These are phyloP conservation scores for Pristiophorus japonicus DNA, from an alignment of 2,113 vertebrate genomes.

Conservation along the genomic window DNA sequence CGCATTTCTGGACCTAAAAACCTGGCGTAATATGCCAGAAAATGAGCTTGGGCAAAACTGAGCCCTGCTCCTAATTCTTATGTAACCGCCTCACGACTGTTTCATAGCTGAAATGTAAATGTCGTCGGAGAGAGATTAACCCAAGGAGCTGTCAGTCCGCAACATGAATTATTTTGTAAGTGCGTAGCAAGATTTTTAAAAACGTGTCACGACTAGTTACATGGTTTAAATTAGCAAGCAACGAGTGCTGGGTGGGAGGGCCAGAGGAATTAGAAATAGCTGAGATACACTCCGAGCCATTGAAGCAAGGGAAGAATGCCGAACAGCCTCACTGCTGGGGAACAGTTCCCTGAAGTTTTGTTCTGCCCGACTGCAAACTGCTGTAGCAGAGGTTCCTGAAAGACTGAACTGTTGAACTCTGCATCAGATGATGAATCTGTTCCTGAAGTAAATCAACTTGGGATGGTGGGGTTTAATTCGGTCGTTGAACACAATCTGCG, in stretches of 20 bases:
- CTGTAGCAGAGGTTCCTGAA: not conserved
- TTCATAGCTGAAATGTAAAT: not conserved
- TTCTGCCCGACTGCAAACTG: not conserved
- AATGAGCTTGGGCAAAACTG: too few relatives aligned
- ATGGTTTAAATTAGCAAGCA: not conserved
- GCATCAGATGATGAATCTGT: not conserved
- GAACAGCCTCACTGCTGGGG: not conserved
- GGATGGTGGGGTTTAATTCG: not conserved
- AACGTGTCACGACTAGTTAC: not conserved
- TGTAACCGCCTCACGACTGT: not conserved
- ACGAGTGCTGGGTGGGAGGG: not conserved
- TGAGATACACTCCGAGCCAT: not conserved
- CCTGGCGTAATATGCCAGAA: too few relatives aligned
- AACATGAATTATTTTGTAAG: not conserved
- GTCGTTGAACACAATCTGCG: not conserved
- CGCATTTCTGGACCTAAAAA: too few relatives aligned
- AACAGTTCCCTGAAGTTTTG: not conserved
- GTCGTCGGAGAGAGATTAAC: not conserved
- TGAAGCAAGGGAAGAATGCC: not conserved
- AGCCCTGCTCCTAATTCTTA: too few relatives aligned
- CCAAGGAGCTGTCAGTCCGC: not conserved
- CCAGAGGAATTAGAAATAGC: not conserved
- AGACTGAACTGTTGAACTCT: constrained; percentile 1
- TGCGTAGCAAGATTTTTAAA: not conserved
- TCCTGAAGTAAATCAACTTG: constrained; percentile 10